Conservation (phyloP, 2,797 vertebrate genomes). For the Kryptolebias ocellatus region DNA sequence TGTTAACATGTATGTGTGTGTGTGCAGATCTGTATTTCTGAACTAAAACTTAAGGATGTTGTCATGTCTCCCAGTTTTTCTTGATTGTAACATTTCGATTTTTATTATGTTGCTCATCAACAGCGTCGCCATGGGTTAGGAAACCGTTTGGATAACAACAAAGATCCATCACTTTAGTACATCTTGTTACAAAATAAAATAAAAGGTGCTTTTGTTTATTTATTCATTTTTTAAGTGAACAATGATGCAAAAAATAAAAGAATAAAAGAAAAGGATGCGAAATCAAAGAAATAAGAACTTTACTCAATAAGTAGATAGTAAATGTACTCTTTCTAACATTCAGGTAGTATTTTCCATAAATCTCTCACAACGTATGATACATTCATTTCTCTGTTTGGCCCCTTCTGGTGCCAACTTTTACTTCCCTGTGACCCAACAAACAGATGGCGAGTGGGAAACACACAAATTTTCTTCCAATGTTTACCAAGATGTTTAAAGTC, state of each 20-base stretch:
- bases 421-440: constrained; percentile 65
- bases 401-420: constrained; percentile 51
- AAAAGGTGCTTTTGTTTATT: constrained; percentile 42
- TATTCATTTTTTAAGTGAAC: constrained; percentile 49
- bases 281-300: constrained; percentile 56
- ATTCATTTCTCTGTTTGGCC: constrained; percentile 75
- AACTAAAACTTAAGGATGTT: constrained; percentile 44
- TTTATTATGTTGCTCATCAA: constrained; percentile 69
- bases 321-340: constrained; percentile 79
- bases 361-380: constrained; percentile 75
- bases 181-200: constrained; percentile 72
- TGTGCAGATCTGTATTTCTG: constrained; percentile 20
- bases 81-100: constrained; percentile 58
- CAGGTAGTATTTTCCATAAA: constrained; percentile 79
- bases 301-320: constrained; percentile 71
- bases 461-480: constrained; percentile 58
- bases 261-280: constrained; percentile 25
- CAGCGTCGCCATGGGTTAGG: constrained; percentile 58
- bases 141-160: constrained; percentile 70
- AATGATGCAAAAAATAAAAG: constrained; percentile 68
- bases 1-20: constrained; percentile 4
- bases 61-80: constrained; percentile 46
- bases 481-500: constrained; percentile 82
- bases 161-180: constrained; percentile 64
- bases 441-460: constrained; percentile 73